Base-by-base conservation (phyloP, 2,888 invertebrate species). In the Calameuta filiformis region DNA sequence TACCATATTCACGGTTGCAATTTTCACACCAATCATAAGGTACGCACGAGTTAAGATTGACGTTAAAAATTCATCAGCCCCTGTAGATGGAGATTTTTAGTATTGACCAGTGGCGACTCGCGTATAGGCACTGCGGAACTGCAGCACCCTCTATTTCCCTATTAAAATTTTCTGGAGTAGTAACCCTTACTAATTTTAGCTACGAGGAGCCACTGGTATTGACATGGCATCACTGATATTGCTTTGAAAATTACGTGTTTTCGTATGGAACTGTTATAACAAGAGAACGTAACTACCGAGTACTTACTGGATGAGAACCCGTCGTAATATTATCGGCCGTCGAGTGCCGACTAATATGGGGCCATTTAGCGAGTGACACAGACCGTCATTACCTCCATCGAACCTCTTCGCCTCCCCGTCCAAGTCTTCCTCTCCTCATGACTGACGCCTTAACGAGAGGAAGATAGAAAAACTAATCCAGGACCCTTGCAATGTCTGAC, bases 391-490 rank as follows among this genome's bases (percentile, higher is more conserved):
- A 83, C 79, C 79, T 73, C 75, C 71, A 75, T 40, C 40, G 12
- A 71, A 30, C 78, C 79, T 80, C 68, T 75, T 76, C 76, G 56
- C 68, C 56, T 56, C 35, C 77, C 34, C 76, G 76, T 74, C 76
- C 40, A 6, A 69, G 12, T 69, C 69, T 69, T 12, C 69, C 75
- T 40, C 68, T 31, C 3, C 75, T 34, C 68, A 31, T 73, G 73
- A 75, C 76, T 56, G 56, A 15, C 75, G 75, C 78, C 75, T 78
- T 78, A 78, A 78, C 78, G 76, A 78, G 78, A 81, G 81, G 79
- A 82, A 82, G 81, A 73, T 35, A 82, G 79, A 86, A 85, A 83
- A 83, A 83, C 56, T 78, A 81, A 81, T 81, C 85, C 84, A 83
- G 82, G 81, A 85, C 84, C 84, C 80, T 80, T 79, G 33, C 81